Percentiles rank a stretch among this genome's conserved stretches.
Conservation (phyloP, 2,797 vertebrate species). For the Sarcophilus harrisii region DNA sequence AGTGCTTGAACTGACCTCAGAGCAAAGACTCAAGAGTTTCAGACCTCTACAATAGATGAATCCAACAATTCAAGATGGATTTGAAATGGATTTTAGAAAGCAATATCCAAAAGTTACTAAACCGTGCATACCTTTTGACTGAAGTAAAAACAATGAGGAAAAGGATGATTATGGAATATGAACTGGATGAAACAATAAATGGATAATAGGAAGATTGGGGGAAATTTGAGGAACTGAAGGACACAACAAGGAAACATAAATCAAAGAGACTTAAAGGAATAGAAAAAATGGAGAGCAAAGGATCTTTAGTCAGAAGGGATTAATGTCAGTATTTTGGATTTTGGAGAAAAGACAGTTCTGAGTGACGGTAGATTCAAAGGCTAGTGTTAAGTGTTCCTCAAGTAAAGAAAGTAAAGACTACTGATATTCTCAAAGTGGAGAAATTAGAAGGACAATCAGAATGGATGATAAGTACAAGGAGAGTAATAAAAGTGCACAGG, state of each 20-base stretch:
- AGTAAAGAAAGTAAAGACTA: not conserved
- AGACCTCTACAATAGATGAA: too few species aligned
- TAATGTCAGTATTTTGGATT: not conserved
- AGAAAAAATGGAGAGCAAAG: not conserved
- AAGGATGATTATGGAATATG: not conserved
- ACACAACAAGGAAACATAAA: not conserved
- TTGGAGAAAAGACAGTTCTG: not conserved
- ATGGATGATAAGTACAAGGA: not conserved
- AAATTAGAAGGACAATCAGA: not conserved
- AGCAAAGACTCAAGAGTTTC: too few species aligned
- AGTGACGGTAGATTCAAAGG: not conserved
- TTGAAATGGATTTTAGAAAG: not conserved
- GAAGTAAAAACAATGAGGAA: not conserved
- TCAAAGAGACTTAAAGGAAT: not conserved
- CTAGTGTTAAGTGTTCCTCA: not conserved
- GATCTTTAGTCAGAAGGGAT: not conserved
- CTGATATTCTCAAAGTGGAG: not conserved
- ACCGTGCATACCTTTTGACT: not conserved
- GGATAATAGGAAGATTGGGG: not conserved
- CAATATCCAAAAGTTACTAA: not conserved
- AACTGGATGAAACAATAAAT: not conserved
- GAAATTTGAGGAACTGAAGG: not conserved
- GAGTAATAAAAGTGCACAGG: not conserved
- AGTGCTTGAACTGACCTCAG: too few species aligned
- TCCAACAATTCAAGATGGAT: not conserved